These are phyloP conservation scores for Andrena bicolor DNA, from an alignment of 2,888 invertebrate species.

Conservation along the genomic window DNA sequence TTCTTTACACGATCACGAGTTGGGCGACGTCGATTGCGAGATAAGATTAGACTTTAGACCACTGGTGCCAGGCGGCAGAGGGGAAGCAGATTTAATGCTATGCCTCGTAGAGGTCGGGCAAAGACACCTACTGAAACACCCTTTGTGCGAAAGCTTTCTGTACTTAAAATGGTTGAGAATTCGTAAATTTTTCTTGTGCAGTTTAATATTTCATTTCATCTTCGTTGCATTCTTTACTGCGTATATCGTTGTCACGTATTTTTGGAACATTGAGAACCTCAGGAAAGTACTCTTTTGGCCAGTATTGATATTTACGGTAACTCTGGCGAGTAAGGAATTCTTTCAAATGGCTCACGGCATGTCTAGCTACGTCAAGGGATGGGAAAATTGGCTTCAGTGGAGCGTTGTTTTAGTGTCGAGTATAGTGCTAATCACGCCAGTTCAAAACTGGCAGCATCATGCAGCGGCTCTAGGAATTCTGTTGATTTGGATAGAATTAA, in stretches of 20 bases:
- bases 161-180: conserved; percentile 94
- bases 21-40: conserved; percentile 95
- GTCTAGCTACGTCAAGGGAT: conserved; percentile 90
- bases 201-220: conserved; percentile 91
- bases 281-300: conserved; percentile 85
- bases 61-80: conserved; percentile 82
- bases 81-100: conserved; percentile 87
- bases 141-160: conserved; percentile 93
- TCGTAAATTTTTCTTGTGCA: conserved; percentile 92
- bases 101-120: conserved; percentile 91
- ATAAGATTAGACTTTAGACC: conserved; percentile 89
- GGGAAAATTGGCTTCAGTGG: conserved; percentile 95
- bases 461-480: conserved; percentile 92
- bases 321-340: conserved; percentile 90
- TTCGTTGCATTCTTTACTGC: conserved; percentile 91
- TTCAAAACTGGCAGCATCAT: conserved; percentile 91
- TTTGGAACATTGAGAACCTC: conserved; percentile 81
- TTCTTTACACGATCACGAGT: conserved; percentile 92
- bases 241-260: conserved; percentile 89
- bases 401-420: conserved; percentile 87
- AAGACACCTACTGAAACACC: conserved; percentile 92
- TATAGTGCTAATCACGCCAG: conserved; percentile 71
- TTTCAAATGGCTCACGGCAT: conserved; percentile 92
- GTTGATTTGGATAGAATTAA: conserved; percentile 93
- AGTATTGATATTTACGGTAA: conserved; percentile 88